Percentiles rank a stretch among this genome's conserved stretches.
Conservation (phyloP, 2,888 invertebrate species). For the Prosapia bicincta region DNA sequence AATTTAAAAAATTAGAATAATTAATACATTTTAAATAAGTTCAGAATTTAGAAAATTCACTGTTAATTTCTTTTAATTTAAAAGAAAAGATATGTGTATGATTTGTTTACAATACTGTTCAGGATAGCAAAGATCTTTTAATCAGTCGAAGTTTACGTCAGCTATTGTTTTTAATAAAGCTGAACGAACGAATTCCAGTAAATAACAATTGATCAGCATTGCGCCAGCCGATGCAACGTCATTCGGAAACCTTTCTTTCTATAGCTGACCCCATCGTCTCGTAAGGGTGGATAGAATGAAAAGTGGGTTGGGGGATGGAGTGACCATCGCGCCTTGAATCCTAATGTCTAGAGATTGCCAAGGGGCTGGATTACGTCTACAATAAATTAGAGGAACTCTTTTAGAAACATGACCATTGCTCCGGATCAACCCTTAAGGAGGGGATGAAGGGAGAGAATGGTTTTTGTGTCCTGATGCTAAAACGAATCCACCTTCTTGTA, state of each 20-base stretch:
- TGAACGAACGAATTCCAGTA: background rate
- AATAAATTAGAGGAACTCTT: background rate
- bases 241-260: background rate
- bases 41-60: too few relatives aligned
- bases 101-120: too few relatives aligned
- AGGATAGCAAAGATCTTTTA: too few relatives aligned
- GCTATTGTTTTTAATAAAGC: background rate
- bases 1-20: too few relatives aligned
- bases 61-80: too few relatives aligned
- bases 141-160: too few relatives aligned
- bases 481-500: background rate
- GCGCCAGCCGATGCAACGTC: background rate
- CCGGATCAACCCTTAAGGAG: background rate
- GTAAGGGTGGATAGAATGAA: background rate
- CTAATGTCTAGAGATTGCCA: background rate
- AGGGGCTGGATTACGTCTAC: background rate
- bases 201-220: background rate
- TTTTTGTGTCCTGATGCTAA: background rate
- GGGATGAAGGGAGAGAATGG: background rate
- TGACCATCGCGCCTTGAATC: background rate
- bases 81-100: too few relatives aligned
- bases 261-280: background rate
- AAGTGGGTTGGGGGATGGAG: background rate
- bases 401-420: constrained; percentile 2
- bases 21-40: too few relatives aligned